Evolutionary conservation across 1,140 invertebrate species (phyloP), one percentile per base, ranked within the genome.

Genomic region (Tribolium madens): DNA sequence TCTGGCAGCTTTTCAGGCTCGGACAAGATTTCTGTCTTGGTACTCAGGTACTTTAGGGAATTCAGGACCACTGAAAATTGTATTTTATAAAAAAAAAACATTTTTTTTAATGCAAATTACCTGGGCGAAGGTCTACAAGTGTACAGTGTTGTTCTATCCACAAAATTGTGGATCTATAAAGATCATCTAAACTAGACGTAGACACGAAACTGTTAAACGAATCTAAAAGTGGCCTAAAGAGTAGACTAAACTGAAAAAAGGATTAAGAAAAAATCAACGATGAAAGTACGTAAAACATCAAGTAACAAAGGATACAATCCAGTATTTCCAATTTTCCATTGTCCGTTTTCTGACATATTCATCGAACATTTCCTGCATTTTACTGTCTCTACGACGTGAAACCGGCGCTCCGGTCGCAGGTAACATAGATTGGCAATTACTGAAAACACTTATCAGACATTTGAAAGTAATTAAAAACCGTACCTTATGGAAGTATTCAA

Each of bases 71-170:
- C 96, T 98, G 87, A 18, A 89, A 90, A 78, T 82, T 14, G 14
- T 1, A 69, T 74, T 15, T 12, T 50, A 47, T 47, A 33, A 13
- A 47, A 36, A 68, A 17, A 76, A 64, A 42, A 9, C 6, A 26
- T 26, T 77, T 31, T 13, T 53, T 33, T 14, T 5, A 5, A n/a
- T n/a, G n/a, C n/a, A 18, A 18, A 12, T 83, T 90, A 97, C 96
- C 94, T 86, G 96, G 96, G 84, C 97, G 91, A 84, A 99, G 92
- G 88, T 96, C 92, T 77, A 95, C 92, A 74, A 99, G 90, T 7
- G 96, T 97, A 87, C 97, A 98, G 87, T 97, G 95, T 84, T 98
- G 96, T 85, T 98, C 97, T 31, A 97, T 91, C 97, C 97, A 99
- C 26, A 94, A 89, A 80, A 97, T 89, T 73, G 95, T 96, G 75